A percentile compares a stretch with the other conserved stretches of the same genome.
phyloP scores from a whole-genome alignment of 2,113 vertebrate genomes.

The Thermophis baileyi region DNA sequence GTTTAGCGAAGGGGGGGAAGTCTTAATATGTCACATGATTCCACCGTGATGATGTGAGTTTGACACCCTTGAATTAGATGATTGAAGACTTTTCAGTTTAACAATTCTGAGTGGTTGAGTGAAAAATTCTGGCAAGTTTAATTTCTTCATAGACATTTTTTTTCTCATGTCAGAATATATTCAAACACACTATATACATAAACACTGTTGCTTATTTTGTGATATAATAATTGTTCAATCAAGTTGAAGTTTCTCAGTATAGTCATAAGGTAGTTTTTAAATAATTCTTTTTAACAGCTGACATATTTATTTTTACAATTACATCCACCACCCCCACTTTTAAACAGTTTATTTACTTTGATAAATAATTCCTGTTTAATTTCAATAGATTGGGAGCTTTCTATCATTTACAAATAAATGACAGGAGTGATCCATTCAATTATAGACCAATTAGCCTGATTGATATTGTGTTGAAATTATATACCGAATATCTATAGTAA shows the following conservation, averaged over 20 bases:
- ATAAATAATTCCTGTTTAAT: neutral
- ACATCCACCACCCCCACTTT: neutral
- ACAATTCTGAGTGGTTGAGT: neutral
- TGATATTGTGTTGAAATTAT: neutral
- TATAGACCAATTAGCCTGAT: neutral
- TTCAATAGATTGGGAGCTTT: neutral
- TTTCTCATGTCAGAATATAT: neutral
- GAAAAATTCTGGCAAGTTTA: neutral
- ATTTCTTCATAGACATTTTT: neutral
- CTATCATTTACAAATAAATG: neutral
- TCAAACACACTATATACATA: neutral
- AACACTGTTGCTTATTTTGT: neutral
- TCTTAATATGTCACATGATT: no score
- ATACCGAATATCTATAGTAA: neutral
- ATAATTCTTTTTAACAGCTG: neutral
- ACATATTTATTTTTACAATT: slow-evolving; percentile 13
- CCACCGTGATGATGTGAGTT: no score
- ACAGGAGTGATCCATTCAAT: neutral
- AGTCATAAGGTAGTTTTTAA: neutral
- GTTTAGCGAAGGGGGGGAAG: no score
- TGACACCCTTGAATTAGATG: no score
- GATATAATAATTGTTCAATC: neutral
- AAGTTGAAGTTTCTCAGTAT: neutral
- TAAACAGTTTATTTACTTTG: neutral
- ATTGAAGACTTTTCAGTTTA: neutral